A percentile compares a stretch with the other conserved stretches of the same genome.
Conservation (phyloP, 2,797 vertebrate species). For the Atherinosoma microstoma region DNA sequence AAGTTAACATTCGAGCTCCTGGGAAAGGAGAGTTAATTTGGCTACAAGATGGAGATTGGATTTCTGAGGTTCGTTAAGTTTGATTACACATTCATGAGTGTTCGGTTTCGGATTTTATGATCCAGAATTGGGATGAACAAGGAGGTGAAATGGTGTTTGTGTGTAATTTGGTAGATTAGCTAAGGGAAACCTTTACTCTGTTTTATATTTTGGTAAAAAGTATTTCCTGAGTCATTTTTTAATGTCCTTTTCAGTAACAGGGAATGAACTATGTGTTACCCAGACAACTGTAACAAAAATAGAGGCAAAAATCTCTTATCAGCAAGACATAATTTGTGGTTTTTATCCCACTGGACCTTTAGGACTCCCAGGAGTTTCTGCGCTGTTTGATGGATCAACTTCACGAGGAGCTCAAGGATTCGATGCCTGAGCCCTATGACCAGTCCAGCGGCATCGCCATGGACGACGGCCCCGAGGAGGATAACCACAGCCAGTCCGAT, state of each 20-base stretch:
- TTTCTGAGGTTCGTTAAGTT: conserved; percentile 60
- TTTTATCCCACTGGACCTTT: conserved; percentile 3
- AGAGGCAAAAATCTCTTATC: background rate
- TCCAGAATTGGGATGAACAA: conserved; percentile 47
- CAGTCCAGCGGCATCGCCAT: conserved; percentile 71
- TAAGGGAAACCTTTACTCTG: conserved; percentile 29
- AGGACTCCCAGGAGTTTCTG: conserved; percentile 99
- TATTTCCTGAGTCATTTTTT: background rate
- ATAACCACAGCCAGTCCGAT: conserved; percentile 90
- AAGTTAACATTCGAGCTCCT: conserved; percentile 60
- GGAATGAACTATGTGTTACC: conserved; percentile 4
- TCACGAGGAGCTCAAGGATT: conserved; percentile 96
- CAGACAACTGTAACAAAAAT: background rate
- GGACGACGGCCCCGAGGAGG: conserved; percentile 85
- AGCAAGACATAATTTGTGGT: conserved; percentile 8
- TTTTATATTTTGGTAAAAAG: background rate
- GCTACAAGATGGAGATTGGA: conserved; percentile 52
- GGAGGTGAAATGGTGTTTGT: conserved; percentile 32
- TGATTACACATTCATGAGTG: conserved; percentile 61
- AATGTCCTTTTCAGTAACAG: conserved; percentile 5
- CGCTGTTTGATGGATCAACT: conserved; percentile 98
- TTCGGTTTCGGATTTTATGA: conserved; percentile 50
- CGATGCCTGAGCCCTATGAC: conserved; percentile 86
- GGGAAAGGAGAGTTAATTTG: conserved; percentile 55
- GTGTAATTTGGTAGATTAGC: conserved; percentile 32